phyloP scores from a whole-genome alignment of 2,888 invertebrate species.

The Andrena fulva region DNA sequence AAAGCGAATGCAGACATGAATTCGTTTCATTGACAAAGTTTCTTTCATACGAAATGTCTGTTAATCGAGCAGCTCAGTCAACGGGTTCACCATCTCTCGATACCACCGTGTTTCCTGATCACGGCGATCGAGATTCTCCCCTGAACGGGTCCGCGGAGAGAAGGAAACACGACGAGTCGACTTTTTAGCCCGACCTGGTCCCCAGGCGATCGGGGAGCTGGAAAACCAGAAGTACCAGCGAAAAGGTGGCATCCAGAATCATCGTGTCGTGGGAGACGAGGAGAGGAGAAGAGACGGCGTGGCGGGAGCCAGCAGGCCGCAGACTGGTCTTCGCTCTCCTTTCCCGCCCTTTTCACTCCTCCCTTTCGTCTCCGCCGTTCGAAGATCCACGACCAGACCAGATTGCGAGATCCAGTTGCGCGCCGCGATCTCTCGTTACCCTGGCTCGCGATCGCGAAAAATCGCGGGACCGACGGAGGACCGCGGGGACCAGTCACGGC shows the following conservation, averaged over 20 bases:
- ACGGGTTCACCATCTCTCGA: neutral
- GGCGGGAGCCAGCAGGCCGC: slow-evolving; percentile 4
- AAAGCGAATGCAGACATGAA: too few relatives aligned
- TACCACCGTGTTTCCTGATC: slow-evolving; percentile 59
- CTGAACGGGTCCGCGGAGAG: slow-evolving; percentile 26
- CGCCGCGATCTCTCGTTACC: slow-evolving; percentile 59
- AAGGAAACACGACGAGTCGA: slow-evolving; percentile 63
- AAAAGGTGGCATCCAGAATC: slow-evolving; percentile 49
- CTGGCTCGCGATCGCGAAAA: slow-evolving; percentile 56
- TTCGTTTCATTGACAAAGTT: neutral
- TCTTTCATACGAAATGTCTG: slow-evolving; percentile 17
- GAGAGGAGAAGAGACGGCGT: slow-evolving; percentile 17
- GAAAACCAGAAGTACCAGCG: slow-evolving; percentile 50
- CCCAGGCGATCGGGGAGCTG: slow-evolving; percentile 12
- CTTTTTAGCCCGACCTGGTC: slow-evolving; percentile 41
- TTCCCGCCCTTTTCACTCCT: slow-evolving; percentile 27
- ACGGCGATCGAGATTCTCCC: slow-evolving; percentile 52
- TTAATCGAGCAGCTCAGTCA: slow-evolving; percentile 6
- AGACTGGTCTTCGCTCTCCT: slow-evolving; percentile 51
- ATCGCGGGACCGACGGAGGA: slow-evolving; percentile 15
- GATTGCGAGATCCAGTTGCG: slow-evolving; percentile 66
- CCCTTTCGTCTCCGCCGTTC: slow-evolving; percentile 25
- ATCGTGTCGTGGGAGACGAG: slow-evolving; percentile 18
- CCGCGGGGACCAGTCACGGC: neutral
- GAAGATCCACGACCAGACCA: slow-evolving; percentile 58